A percentile compares a stretch with the other conserved stretches of the same genome.
Evolutionary conservation across 2,113 vertebrate genomes (phyloP).

Genomic region (Manacus vitellinus): DNA sequence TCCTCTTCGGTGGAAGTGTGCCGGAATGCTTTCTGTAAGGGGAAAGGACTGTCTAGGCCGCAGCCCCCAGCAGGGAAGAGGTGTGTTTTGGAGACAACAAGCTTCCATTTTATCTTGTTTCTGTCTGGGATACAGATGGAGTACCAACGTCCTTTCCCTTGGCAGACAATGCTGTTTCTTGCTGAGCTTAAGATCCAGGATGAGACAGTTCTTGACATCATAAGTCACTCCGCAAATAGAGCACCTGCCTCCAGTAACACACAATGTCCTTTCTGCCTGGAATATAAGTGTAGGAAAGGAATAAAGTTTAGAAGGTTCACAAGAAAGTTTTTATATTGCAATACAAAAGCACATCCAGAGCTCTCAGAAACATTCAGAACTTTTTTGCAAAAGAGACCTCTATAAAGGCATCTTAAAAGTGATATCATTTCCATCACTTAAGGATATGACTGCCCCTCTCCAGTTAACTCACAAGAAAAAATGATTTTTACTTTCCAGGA

Average conservation of each 20-base stretch:
- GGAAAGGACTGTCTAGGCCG: background rate
- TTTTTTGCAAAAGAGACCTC: background rate
- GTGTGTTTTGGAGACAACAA: background rate
- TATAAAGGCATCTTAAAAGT: background rate
- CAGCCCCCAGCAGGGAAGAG: background rate
- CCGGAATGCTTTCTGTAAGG: constrained; percentile 59
- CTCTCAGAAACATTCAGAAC: background rate
- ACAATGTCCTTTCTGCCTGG: constrained; percentile 1
- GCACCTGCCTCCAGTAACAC: background rate
- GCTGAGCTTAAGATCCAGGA: constrained; percentile 72
- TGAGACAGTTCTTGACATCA: constrained; percentile 74
- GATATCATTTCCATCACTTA: background rate
- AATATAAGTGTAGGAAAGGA: background rate
- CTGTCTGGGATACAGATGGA: constrained; percentile 57
- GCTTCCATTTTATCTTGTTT: constrained; percentile 53
- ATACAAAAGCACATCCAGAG: background rate
- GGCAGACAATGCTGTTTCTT: constrained; percentile 57
- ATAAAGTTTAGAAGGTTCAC: background rate
- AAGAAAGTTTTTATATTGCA: background rate
- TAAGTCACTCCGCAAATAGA: constrained; percentile 27
- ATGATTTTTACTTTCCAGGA: background rate
- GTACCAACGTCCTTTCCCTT: constrained; percentile 54
- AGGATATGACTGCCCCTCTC: background rate
- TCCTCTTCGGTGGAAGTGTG: constrained; percentile 79
- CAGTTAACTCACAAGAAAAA: background rate